These are phyloP conservation scores for Drosophila engyochracea DNA, from an alignment of 2,888 invertebrate genomes.

Conservation along the genomic window DNA sequence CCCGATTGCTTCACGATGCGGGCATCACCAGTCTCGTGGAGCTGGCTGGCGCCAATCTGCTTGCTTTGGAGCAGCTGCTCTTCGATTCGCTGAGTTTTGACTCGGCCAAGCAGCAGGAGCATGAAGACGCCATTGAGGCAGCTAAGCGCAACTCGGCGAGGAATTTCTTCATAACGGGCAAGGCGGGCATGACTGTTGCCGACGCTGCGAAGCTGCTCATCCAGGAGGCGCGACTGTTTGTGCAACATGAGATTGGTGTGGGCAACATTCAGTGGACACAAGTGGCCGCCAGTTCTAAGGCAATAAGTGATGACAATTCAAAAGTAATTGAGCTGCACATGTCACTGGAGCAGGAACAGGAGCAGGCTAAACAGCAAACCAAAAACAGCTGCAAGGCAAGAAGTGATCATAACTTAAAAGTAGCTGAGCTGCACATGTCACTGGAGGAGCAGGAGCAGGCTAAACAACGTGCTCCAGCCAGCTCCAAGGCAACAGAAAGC, in stretches of 20 bases:
- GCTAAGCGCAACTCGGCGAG: slow-evolving; percentile 89
- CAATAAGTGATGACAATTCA: neutral
- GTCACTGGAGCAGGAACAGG: slow-evolving; percentile 52
- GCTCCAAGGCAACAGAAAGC: neutral
- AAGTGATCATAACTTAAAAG: neutral
- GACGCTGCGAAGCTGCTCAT: slow-evolving; percentile 93
- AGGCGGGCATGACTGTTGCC: slow-evolving; percentile 91
- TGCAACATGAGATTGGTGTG: slow-evolving; percentile 91
- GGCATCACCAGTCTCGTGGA: slow-evolving; percentile 92
- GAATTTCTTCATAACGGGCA: slow-evolving; percentile 92
- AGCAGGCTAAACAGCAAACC: neutral
- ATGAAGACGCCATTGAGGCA: slow-evolving; percentile 89
- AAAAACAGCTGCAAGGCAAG: neutral
- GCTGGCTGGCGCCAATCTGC: slow-evolving; percentile 90
- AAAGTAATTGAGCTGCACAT: slow-evolving; percentile 45
- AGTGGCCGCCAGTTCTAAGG: neutral
- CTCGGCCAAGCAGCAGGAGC: slow-evolving; percentile 91
- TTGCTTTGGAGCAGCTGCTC: slow-evolving; percentile 91
- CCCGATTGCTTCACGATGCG: slow-evolving; percentile 92
- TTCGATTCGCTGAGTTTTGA: slow-evolving; percentile 93
- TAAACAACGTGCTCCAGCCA: neutral
- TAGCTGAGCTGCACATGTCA: neutral
- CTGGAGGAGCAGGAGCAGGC: slow-evolving; percentile 27
- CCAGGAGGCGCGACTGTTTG: slow-evolving; percentile 90
- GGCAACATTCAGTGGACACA: slow-evolving; percentile 89